Base-by-base conservation (phyloP, 1,140 invertebrate genomes). In the Cydia fagiglandana region DNA sequence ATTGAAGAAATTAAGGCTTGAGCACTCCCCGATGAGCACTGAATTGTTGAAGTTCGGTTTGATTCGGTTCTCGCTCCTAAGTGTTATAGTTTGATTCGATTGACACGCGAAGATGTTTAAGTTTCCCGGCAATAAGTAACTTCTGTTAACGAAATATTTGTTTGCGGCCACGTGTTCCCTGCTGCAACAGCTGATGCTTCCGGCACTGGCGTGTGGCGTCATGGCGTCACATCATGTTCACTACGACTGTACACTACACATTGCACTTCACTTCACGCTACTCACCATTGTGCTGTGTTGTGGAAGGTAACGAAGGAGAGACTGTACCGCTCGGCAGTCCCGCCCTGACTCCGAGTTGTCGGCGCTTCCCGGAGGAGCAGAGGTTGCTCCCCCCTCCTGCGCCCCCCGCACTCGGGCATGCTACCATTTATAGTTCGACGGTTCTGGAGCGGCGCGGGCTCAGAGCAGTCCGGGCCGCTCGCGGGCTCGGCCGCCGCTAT, bases 281-380 rank as follows among this genome's bases (percentile, higher is more conserved):
- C 91, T 92, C 88, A 92, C 91, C 91, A 92, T 92, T 89, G 83
- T 90, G 88, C 83, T 88, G 84, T 87, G 84, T 88, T 83, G 88
- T 90, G 86, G 85, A 81, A 80, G 79, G 85, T 84, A 86, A 88
- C 85, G 86, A 88, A 88, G 88, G 88, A 90, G 88, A 88, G 91
- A 92, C 89, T 91, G 89, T 83, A 86, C 86, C 85, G 86, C 78
- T 90, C 86, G 89, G 88, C 85, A 91, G 89, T 90, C 89, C 88
- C 91, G 90, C 89, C 91, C 91, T 88, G 88, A 91, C 91, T 92
- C 90, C 88, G 88, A 90, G 83, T 75, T 84, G 77, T 79, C 79
- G 85, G 77, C 78, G 83, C 80, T 79, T 74, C 82, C 73, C 76
- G 64, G 73, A 75, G 77, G 73, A 86, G 86, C 87, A 84, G 85